Conservation (phyloP, 2,113 vertebrate species). For the Sinocyclocheilus anshuiensis region DNA sequence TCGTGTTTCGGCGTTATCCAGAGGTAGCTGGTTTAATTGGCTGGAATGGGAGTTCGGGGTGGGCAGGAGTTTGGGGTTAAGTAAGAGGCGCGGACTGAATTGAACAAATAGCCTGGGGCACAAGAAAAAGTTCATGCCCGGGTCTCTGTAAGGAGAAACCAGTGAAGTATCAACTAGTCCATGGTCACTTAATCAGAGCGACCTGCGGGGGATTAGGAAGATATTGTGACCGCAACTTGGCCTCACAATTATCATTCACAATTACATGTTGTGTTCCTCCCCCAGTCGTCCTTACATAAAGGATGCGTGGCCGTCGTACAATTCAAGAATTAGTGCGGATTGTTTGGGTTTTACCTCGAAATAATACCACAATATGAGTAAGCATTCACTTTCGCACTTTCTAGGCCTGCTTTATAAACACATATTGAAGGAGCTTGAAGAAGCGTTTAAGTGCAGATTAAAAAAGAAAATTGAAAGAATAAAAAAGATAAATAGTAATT, state of each 20-base stretch:
- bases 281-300: not conserved
- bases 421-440: not conserved
- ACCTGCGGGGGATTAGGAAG: slow-evolving; percentile 71
- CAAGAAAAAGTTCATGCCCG: slow-evolving; percentile 83
- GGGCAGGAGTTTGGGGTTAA: slow-evolving; percentile 72
- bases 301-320: not conserved
- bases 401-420: not conserved
- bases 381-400: not conserved
- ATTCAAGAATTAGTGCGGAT: not conserved
- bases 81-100: slow-evolving; percentile 70
- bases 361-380: not conserved
- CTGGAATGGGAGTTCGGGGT: slow-evolving; percentile 62
- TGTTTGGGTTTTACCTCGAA: not conserved
- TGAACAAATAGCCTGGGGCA: slow-evolving; percentile 81
- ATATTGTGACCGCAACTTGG: slow-evolving; percentile 69
- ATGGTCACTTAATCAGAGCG: slow-evolving; percentile 76
- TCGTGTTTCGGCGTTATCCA: not conserved
- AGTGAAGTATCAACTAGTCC: slow-evolving; percentile 66
- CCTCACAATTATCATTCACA: slow-evolving; percentile 66
- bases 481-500: not conserved
- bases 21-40: slow-evolving; percentile 36
- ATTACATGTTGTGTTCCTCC: slow-evolving; percentile 60
- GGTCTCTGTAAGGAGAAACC: slow-evolving; percentile 81
- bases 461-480: not conserved
- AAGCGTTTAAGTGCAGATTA: not conserved